These are phyloP conservation scores for Thermophis baileyi DNA, from an alignment of 2,113 vertebrate species.

Conservation along the genomic window DNA sequence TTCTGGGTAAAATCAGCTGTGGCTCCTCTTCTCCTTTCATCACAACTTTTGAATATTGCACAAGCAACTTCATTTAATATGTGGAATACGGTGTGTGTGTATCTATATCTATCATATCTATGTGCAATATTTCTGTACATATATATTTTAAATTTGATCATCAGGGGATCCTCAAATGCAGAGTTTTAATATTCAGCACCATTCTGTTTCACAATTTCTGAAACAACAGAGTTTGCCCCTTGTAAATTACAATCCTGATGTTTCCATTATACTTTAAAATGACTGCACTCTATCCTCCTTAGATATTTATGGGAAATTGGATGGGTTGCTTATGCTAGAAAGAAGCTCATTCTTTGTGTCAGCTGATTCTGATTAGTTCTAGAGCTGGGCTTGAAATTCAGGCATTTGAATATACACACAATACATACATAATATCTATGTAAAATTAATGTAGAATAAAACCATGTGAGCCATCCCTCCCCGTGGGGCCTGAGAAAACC, in stretches of 20 bases:
- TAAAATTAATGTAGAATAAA: constrained; percentile 8
- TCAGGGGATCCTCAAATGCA: constrained; percentile 29
- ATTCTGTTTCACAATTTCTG: constrained; percentile 61
- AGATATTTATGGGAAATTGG: constrained; percentile 47
- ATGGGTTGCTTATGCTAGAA: constrained; percentile 14
- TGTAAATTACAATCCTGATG: constrained; percentile 52
- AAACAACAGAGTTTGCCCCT: constrained; percentile 43
- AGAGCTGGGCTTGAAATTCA: constrained; percentile 1
- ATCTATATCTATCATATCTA: neutral
- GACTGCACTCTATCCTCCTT: constrained; percentile 25
- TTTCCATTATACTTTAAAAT: constrained; percentile 67
- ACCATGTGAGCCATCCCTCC: neutral
- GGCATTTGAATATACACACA: neutral
- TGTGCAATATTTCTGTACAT: constrained; percentile 31
- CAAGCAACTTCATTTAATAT: neutral
- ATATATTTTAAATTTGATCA: constrained; percentile 8
- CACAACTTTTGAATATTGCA: constrained; percentile 41
- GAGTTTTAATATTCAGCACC: constrained; percentile 50
- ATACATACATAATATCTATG: neutral
- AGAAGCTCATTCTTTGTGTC: neutral
- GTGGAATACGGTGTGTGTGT: constrained; percentile 5
- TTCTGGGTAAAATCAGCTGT: neutral
- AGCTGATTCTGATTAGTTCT: constrained; percentile 21
- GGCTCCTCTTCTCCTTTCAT: constrained; percentile 3
- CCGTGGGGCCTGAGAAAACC: neutral